Percentiles rank a stretch among this genome's conserved stretches.
These are phyloP conservation scores for Eretmodus cyanostictus DNA, from an alignment of 2,113 vertebrate species.

Conservation along the genomic window DNA sequence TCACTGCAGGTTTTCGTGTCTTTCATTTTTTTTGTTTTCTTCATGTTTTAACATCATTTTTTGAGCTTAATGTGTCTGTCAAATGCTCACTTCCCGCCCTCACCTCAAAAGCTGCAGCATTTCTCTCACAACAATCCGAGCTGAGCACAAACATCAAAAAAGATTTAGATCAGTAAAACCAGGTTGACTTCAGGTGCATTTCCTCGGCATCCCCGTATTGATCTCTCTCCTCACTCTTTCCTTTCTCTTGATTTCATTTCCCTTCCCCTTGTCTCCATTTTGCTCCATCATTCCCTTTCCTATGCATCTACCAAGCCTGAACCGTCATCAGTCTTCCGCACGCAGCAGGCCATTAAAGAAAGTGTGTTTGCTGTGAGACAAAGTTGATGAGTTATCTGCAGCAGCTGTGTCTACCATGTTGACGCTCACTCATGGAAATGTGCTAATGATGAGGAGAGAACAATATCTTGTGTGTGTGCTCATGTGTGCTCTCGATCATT, in stretches of 20 bases:
- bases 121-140: background rate
- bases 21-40: background rate
- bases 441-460: constrained; percentile 29
- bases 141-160: background rate
- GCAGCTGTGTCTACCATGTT: constrained; percentile 14
- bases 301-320: background rate
- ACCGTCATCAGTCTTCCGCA: background rate
- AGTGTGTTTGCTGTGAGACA: background rate
- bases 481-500: background rate
- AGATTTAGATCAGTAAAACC: background rate
- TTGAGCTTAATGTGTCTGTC: background rate
- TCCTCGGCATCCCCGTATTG: background rate
- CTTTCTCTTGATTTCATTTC: background rate
- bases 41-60: background rate
- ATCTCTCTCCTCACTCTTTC: background rate
- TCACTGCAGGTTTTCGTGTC: background rate
- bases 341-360: background rate
- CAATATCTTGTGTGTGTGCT: background rate
- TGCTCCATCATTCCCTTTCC: background rate
- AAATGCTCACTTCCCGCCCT: background rate
- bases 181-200: background rate
- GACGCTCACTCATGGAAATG: constrained; percentile 31
- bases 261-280: background rate
- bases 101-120: background rate
- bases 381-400: constrained; percentile 7